Base-by-base conservation (phyloP, 2,888 invertebrate species). In the Drosophila parthenogenetica region DNA sequence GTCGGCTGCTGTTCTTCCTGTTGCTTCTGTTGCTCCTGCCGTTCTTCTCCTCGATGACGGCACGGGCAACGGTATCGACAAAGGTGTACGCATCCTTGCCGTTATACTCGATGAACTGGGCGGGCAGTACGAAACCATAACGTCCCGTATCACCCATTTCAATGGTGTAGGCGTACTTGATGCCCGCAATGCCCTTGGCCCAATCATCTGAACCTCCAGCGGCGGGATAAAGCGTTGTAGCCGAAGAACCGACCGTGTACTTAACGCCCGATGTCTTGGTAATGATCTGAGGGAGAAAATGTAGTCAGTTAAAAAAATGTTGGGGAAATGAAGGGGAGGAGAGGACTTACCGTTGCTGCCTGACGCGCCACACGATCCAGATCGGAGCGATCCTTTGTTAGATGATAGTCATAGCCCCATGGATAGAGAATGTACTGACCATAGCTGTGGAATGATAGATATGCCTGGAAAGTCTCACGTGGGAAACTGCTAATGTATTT, bases 141-240 rank as follows among this genome's bases (percentile, higher is more conserved):
- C 94, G 93, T 0, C 98, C 98, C 0, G 94, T 95, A 91, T 98
- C 98, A 57, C 97, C 94, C 58, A 98, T 94, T 93, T 98, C 98
- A 62, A 98, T 94, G 0, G 98, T 98, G 92, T 96, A 98, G 1
- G 97, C 93, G 90, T 98, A 98, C 90, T 97, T 97, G 73, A 98
- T 95, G 40, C 94, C 94, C 8, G 95, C 94, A 42, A 94, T 93
- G 1, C 96, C 96, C 92, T 98, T 97, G 7, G 97, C 98, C 97
- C 98, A 98, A 91, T 98, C 98, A 85, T 97, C 97, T 0, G 97
- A 96, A 13, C 96, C 96, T 1, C 97, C 97, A 32, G 96, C 93
- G 2, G 96, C 96, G 0, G 97, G 95, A 90, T 97, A 97, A 1
- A 97, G 93, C 0, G 96, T 94, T n/a, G 94, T 94, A 48, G 96